Evolutionary conservation across 2,113 vertebrate genomes (phyloP), one percentile per base, ranked within the genome.

Genomic region (Actenoides lindsayi): DNA sequence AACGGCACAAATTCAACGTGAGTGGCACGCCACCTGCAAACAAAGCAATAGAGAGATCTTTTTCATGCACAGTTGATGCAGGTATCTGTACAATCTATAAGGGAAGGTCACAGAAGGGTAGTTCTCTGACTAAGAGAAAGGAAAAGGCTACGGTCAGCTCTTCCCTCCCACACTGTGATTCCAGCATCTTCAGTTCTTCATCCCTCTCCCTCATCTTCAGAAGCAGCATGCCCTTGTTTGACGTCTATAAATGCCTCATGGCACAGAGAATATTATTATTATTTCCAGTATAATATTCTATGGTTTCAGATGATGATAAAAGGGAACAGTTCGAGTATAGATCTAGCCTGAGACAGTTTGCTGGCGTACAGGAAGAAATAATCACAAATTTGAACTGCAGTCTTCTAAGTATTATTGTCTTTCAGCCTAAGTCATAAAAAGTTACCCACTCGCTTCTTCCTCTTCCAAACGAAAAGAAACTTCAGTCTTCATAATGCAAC

Each of bases 131-230:
- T 76, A 90, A 93, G 89, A 86, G 68, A 87, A 82, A 16, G 33
- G 46, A 91, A 97, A 97, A 86, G 80, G 44, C 63, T 93, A 41
- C 90, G 86, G 71, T 97, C 92, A 98, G 96, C 96, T 96, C 71
- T 97, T 96, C 59, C 70, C 13, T 91, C 76, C n/a, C 60, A 68
- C 30, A 35, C n/a, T 11, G 25, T 35, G 9, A 73, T 41, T 87
- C 81, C 87, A 83, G 46, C 31, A 67, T 83, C 23, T 82, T 79
- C 62, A 56, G 41, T 76, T 93, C 93, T 87, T 71, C 94, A 42
- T 82, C 56, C 83, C 16, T 90, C 89, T 89, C 37, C 31, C 37
- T 94, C 48, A 53, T 25, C 50, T 79, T 95, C 64, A 77, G 54
- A 76, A 94, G 13, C 46, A 21, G 69, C 75, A 69, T 85, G 75